These are phyloP conservation scores for Tupiocoris notatus DNA, from an alignment of 2,888 invertebrate genomes.

Conservation along the genomic window DNA sequence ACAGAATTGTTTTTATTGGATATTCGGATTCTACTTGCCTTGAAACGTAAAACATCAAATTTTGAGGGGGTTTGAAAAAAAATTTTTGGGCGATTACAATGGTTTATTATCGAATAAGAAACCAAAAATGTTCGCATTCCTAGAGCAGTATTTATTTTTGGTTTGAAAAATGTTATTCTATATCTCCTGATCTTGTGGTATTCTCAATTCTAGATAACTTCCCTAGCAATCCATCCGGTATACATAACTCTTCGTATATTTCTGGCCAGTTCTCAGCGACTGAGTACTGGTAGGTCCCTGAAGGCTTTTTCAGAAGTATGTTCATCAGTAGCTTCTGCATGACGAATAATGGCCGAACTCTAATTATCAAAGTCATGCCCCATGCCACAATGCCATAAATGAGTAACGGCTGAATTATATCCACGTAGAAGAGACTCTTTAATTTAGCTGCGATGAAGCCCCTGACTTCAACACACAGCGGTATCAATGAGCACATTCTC, in stretches of 20 bases:
- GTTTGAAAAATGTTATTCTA: too few relatives aligned
- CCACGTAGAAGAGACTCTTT: slow-evolving; percentile 12
- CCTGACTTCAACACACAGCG: slow-evolving; percentile 1
- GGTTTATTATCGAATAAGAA: too few relatives aligned
- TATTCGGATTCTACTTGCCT: too few relatives aligned
- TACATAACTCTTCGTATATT: slow-evolving; percentile 4
- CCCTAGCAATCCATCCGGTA: too few relatives aligned
- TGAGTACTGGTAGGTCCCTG: slow-evolving; percentile 1
- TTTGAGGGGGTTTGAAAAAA: too few relatives aligned
- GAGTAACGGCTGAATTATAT: slow-evolving; percentile 11
- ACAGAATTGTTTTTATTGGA: too few relatives aligned
- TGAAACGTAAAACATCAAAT: too few relatives aligned
- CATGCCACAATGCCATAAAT: slow-evolving; percentile 16
- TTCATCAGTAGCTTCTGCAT: slow-evolving; percentile 15
- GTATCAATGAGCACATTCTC: slow-evolving; percentile 11
- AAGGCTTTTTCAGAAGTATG: slow-evolving; percentile 15
- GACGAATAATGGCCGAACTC: background rate
- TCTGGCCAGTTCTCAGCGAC: background rate
- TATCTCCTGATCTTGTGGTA: too few relatives aligned
- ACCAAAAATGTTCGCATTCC: too few relatives aligned
- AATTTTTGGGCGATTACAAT: too few relatives aligned
- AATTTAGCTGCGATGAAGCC: slow-evolving; percentile 4
- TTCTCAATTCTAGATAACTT: too few relatives aligned
- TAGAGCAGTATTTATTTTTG: too few relatives aligned
- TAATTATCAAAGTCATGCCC: slow-evolving; percentile 7